Evolutionary conservation across 2,888 invertebrate species (phyloP), one percentile per base, ranked within the genome.

Genomic region (Heliconius charithonia): DNA sequence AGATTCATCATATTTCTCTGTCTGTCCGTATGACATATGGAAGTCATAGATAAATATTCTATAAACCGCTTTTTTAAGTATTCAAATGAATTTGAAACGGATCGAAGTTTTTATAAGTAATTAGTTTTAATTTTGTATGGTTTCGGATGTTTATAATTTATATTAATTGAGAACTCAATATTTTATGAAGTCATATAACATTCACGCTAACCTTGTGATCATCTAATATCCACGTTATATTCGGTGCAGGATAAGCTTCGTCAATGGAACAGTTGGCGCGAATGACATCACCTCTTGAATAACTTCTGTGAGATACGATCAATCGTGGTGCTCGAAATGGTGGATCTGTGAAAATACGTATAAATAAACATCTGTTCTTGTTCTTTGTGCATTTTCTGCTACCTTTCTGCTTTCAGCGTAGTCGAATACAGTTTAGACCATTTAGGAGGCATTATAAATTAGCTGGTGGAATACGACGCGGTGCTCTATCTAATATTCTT

Each of bases 171-270:
- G 62, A 27, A 59, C 59, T 59, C n/a, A 59, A 59, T 59, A 22
- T 22, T 59, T 59, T 22, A n/a, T n/a, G 1, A n/a, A 59, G n/a
- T 59, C 59, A 51, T 22, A 59, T n/a, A 59, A 59, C 1, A 59
- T 1, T 37, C 25, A 1, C 12, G 41, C 65, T 83, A 85, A 95
- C 95, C 90, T 94, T 94, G 75, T 91, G 91, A 1, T 95, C 96
- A 83, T 96, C 96, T 76, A 96, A 89, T 80, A 95, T 95, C 95
- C 96, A 96, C 1, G 96, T 96, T 82, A 96, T 94, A 86, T 96
- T 96, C 3, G 96, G 94, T 0, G 96, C 95, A 0, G 96, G 96
- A 79, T 95, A 96, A 1, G 96, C 95, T 51, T 95, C 95, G 79
- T 96, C 96, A 0, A 96, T 95, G 3, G 95, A 93, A 84, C 96